A percentile compares a stretch with the other conserved stretches of the same genome.
phyloP scores from a whole-genome alignment of 2,888 invertebrate species.

The Drosophila anomalipes region DNA sequence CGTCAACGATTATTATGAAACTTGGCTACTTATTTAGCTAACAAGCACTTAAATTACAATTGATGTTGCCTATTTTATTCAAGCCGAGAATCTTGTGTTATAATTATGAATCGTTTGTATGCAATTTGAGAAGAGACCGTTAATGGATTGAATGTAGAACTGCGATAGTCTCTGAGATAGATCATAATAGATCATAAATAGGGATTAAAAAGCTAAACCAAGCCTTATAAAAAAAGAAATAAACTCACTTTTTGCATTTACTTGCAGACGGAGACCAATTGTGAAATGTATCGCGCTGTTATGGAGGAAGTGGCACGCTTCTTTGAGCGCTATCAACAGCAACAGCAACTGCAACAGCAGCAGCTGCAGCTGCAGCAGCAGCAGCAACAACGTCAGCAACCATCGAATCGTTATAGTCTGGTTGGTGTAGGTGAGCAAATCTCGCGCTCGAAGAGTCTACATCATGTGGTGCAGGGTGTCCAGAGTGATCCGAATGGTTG shows the following conservation, averaged over 20 bases:
- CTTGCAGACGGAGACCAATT: slow-evolving; percentile 88
- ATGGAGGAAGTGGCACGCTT: slow-evolving; percentile 89
- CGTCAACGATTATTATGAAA: not conserved
- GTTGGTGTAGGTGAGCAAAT: slow-evolving; percentile 79
- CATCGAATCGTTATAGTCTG: slow-evolving; percentile 51
- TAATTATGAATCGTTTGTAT: not conserved
- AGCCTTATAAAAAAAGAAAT: not conserved
- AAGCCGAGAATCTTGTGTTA: not conserved
- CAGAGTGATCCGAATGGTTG: slow-evolving; percentile 57
- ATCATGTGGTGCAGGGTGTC: slow-evolving; percentile 83
- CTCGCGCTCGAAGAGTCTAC: slow-evolving; percentile 85
- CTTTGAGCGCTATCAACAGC: slow-evolving; percentile 86
- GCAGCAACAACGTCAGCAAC: slow-evolving; percentile 47
- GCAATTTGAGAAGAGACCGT: not conserved
- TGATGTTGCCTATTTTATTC: rapidly evolving
- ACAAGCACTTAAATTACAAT: not conserved
- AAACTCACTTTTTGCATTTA: not conserved
- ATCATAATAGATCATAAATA: too few species aligned
- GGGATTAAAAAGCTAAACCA: too few species aligned
- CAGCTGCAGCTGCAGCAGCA: slow-evolving; percentile 53
- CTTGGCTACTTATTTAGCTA: not conserved
- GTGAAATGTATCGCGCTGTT: slow-evolving; percentile 89
- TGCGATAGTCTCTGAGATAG: rapidly evolving
- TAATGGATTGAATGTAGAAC: not conserved
- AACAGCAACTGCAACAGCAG: slow-evolving; percentile 61